phyloP scores from a whole-genome alignment of 1,140 invertebrate genomes.

The Hylaeus anthracinus region DNA sequence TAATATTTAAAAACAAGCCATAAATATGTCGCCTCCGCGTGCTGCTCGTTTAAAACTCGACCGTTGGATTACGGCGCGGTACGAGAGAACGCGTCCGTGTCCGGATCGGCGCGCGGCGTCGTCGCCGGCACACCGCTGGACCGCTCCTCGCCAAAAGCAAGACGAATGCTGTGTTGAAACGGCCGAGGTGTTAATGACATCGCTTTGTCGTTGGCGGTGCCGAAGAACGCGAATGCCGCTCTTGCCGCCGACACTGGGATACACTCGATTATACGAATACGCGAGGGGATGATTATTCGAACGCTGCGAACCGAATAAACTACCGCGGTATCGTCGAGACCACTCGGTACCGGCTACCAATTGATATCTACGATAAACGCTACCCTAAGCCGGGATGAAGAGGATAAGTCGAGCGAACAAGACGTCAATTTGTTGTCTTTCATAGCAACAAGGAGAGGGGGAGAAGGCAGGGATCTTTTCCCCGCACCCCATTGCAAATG shows the following conservation, averaged over 20 bases:
- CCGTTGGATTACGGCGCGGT: constrained; percentile 67
- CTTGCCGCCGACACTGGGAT: neutral
- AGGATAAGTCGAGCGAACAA: constrained; percentile 35
- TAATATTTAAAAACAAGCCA: constrained; percentile 82
- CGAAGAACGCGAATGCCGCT: constrained; percentile 20
- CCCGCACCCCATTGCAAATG: constrained; percentile 70
- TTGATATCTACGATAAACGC: no score
- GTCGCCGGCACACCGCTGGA: constrained; percentile 32
- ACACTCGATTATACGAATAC: no score
- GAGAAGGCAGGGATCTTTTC: constrained; percentile 36
- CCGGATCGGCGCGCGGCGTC: neutral
- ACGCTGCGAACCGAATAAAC: no score
- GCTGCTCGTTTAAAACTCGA: constrained; percentile 73
- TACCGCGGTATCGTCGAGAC: no score
- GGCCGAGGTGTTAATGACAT: constrained; percentile 78
- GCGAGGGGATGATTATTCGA: no score
- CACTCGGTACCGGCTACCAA: no score
- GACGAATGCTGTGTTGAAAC: constrained; percentile 80
- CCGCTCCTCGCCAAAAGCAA: constrained; percentile 67
- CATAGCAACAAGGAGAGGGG: neutral
- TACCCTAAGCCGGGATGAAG: no score
- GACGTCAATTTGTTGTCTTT: constrained; percentile 53
- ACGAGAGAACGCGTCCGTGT: neutral
- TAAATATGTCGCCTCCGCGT: constrained; percentile 78
- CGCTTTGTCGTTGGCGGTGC: constrained; percentile 47